Evolutionary conservation across 1,140 invertebrate species (phyloP), one percentile per base, ranked within the genome.

Genomic region (Drosophila lowei): DNA sequence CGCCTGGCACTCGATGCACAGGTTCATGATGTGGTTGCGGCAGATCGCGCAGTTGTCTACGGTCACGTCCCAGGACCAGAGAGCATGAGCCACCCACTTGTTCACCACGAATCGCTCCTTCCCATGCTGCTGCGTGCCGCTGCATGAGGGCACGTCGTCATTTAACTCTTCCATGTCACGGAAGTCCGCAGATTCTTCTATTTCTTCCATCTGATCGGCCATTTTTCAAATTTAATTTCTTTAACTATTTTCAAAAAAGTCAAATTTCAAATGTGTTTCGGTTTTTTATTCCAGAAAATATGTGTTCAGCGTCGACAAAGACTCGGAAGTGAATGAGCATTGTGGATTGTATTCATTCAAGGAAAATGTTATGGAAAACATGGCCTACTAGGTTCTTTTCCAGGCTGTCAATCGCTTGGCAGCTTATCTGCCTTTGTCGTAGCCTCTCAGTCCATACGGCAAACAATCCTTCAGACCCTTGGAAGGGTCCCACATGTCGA

Each of bases 11-110:
- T 99, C 99, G 85, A 99, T 99, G 92, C 99, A 99, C 2, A 99
- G 93, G 93, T 99, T 98, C 99, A 99, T 99, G 79, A 99, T 99
- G 92, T 99, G 98, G 93, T 99, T 99, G 48, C 99, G 95, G 90
- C 99, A 99, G 92, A 99, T 99, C 74, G 99, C 99, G 93, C 99
- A 99, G 90, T 99, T 99, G 90, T 99, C 99, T 7, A 99, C 98
- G 2, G 99, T 98, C 93, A 99, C 99, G 93, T 99, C 97, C 98
- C 98, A 99, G 47, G 97, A 97, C 98, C 98, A 99, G 3, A 99
- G 92, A 18, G 98, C 98, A 11, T 99, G 98, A 58, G 98, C 97
- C 93, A 98, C 98, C 98, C 98, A 99, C 96, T 98, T 98, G 93
- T 98, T 98, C 0, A 98, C 97, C 94, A 97, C 97, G 90, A 98